Percentiles rank a stretch among this genome's conserved stretches.
Conservation (phyloP, 2,113 vertebrate genomes). For the Corydoras sp. region DNA sequence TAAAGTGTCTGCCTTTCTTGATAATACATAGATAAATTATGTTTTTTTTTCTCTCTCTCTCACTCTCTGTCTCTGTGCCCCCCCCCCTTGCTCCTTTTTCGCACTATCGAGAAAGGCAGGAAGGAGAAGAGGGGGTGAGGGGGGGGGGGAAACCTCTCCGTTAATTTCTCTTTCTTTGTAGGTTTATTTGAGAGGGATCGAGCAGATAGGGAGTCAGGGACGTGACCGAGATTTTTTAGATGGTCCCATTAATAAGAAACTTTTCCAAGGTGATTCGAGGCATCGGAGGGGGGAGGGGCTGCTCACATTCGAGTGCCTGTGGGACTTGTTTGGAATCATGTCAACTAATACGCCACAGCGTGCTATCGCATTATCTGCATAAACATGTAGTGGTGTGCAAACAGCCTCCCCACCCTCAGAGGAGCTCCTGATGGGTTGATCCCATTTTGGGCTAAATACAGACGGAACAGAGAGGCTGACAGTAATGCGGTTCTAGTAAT, state of each 20-base stretch:
- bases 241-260: constrained; percentile 40
- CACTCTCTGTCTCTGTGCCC: constrained; percentile 35
- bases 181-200: constrained; percentile 46
- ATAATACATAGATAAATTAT: constrained; percentile 99
- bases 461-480: too few species aligned
- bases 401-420: not conserved
- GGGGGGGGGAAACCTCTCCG: constrained; percentile 52
- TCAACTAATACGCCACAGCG: constrained; percentile 39
- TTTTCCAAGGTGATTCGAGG: constrained; percentile 22
- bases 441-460: too few species aligned
- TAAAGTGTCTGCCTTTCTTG: constrained; percentile 99
- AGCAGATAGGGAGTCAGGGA: constrained; percentile 24
- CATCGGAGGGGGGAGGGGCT: constrained; percentile 33
- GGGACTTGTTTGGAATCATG: constrained; percentile 44
- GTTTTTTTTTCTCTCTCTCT: constrained; percentile 73
- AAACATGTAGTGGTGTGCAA: constrained; percentile 33
- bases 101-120: constrained; percentile 64
- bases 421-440: too few species aligned
- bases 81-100: constrained; percentile 35
- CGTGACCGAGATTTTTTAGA: constrained; percentile 23
- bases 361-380: constrained; percentile 41
- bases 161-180: constrained; percentile 62
- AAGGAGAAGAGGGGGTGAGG: constrained; percentile 27
- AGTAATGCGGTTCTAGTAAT: too few species aligned
- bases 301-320: constrained; percentile 39